phyloP scores from a whole-genome alignment of 1,140 invertebrate genomes.

The Orussus abietinus region DNA sequence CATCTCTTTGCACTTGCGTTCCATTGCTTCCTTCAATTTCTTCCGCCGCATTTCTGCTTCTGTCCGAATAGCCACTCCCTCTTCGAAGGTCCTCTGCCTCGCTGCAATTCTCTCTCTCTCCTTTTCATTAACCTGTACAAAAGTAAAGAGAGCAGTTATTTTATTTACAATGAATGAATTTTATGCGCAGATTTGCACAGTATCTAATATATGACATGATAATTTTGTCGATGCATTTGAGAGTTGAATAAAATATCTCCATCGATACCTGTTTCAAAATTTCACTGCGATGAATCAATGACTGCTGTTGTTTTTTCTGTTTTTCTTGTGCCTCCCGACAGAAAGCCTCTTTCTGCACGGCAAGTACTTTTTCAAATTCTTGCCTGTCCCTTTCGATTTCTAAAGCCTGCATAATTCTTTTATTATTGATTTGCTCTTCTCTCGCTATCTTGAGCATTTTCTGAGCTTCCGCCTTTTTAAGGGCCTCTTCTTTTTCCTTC shows the following conservation, averaged over 20 bases:
- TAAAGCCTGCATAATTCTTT: slow-evolving; percentile 56
- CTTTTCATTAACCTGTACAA: slow-evolving; percentile 65
- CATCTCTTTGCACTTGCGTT: slow-evolving; percentile 59
- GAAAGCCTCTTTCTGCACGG: slow-evolving; percentile 44
- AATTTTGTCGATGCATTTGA: too few species aligned
- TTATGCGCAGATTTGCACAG: too few species aligned
- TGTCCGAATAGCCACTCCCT: slow-evolving; percentile 59
- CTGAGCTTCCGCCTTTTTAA: slow-evolving; percentile 51
- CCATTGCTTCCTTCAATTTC: slow-evolving; percentile 57
- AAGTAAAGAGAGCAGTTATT: too few species aligned
- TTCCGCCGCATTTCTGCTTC: slow-evolving; percentile 57
- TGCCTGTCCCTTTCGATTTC: slow-evolving; percentile 60
- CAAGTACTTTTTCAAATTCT: slow-evolving; percentile 57
- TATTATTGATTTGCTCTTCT: slow-evolving; percentile 52
- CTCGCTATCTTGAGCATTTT: slow-evolving; percentile 45
- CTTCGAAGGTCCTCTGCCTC: slow-evolving; percentile 60
- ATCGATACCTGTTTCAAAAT: slow-evolving; percentile 44
- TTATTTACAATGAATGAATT: too few species aligned
- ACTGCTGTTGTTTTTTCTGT: slow-evolving; percentile 36
- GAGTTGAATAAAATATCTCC: too few species aligned
- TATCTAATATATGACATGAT: too few species aligned
- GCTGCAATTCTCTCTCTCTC: slow-evolving; percentile 60
- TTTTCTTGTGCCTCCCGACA: slow-evolving; percentile 44
- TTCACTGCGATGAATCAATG: slow-evolving; percentile 33
- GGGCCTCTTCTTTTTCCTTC: slow-evolving; percentile 53